Base-by-base conservation (phyloP, 2,797 vertebrate species). In the Spinus olivaceus region DNA sequence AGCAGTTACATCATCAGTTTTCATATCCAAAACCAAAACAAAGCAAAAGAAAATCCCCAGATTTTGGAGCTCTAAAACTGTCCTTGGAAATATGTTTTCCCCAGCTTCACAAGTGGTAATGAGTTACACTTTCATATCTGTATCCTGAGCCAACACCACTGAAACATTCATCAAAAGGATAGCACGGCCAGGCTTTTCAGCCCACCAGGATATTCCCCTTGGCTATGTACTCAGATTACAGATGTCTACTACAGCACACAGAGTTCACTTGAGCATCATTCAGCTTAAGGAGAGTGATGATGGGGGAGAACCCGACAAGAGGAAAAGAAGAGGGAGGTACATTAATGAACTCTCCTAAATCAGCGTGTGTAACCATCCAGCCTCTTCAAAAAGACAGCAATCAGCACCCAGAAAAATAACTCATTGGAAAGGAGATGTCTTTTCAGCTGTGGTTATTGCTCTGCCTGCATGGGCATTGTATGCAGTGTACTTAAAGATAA, bases 321-420 rank as follows among this genome's bases (percentile, higher is more conserved):
- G 44, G 85, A 51, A 90, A 86, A 35, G 28, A 73, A 72, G 72
- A 93, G 44, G 33, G 59, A 24, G 79, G 77, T 65, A 22, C 50
- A 59, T 79, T 88, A 92, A 94, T 64, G 78, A 93, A 69, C 56
- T 81, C 86, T 86, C 66, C 51, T 92, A 92, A 94, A 92, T 88
- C 65, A 69, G 44, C 9, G 0, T 42, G 44, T 72, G 54, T 6
- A 79, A 86, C 63, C 39, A 63, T 42, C 47, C 23, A 74, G 21
- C 44, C 59, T 79, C 56, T 84, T 77, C 80, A 66, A 66, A 88
- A 72, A 46, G 65, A 59, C 70, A 90, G 63, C 50, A 69, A 53
- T 47, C 0, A 0, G 18, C 1, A 2, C 32, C 65, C 63, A 73
- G 88, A 66, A 93, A 84, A 93, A 88, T 72, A 94, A 88, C 41